phyloP scores from a whole-genome alignment of 2,888 invertebrate genomes.

The Eupithecia centaureata region DNA sequence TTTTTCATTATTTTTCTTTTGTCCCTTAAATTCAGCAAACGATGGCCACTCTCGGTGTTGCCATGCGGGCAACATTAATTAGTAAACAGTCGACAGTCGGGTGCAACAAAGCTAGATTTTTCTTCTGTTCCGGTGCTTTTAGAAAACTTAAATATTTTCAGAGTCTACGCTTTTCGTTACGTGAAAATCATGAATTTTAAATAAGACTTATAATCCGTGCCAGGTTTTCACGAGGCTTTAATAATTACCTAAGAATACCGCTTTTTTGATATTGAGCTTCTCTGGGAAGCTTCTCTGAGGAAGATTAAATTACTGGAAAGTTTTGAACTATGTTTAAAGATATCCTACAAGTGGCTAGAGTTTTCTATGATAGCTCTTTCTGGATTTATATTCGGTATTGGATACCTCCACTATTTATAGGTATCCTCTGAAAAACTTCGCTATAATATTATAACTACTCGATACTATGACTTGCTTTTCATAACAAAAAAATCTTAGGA shows the following conservation, averaged over 20 bases:
- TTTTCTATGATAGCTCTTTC: background rate
- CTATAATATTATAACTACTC: too few relatives aligned
- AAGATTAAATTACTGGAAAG: background rate
- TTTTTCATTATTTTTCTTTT: background rate
- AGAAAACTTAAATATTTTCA: conserved; percentile 51
- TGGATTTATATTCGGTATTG: background rate
- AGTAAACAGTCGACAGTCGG: conserved; percentile 76
- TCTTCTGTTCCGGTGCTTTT: conserved; percentile 56
- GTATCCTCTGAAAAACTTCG: too few relatives aligned
- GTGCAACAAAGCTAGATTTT: conserved; percentile 71
- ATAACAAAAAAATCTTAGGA: too few relatives aligned
- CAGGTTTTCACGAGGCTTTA: conserved; percentile 43
- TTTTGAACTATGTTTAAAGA: too few relatives aligned
- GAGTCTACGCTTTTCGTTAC: conserved; percentile 53
- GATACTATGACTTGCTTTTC: too few relatives aligned
- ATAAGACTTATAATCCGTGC: conserved; percentile 45
- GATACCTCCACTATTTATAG: too few relatives aligned
- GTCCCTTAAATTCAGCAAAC: conserved; percentile 6
- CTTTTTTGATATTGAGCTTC: conserved; percentile 1
- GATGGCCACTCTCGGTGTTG: conserved; percentile 56
- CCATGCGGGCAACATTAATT: conserved; percentile 80
- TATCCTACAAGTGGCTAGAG: too few relatives aligned
- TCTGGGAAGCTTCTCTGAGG: background rate
- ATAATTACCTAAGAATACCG: conserved; percentile 1
- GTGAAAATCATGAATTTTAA: conserved; percentile 55